Evolutionary conservation across 37 sponge, comb jelly and placozoan species (phyloP).

Genomic region (Cladorhizidae sp.): DNA sequence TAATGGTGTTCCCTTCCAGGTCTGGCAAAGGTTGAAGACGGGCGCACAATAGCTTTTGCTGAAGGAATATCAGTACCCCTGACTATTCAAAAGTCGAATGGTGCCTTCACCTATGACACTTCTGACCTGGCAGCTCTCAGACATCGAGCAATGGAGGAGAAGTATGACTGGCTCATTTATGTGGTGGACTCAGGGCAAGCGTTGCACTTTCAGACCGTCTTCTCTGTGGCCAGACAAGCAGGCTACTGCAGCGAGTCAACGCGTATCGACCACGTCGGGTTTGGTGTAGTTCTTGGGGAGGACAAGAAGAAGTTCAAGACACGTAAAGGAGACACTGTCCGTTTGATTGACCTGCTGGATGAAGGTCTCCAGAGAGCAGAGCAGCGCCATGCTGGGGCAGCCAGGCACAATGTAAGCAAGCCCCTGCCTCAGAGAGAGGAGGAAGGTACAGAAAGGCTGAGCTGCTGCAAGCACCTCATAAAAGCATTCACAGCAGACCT

Average conservation of each 20-base stretch:
- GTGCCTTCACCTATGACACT: constrained; percentile 97
- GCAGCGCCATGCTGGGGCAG: constrained; percentile 75
- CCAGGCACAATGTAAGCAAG: constrained; percentile 76
- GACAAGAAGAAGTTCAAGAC: constrained; percentile 82
- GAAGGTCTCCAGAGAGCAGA: constrained; percentile 88
- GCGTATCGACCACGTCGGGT: constrained; percentile 87
- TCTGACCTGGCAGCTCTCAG: constrained; percentile 92
- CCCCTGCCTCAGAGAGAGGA: too few relatives aligned
- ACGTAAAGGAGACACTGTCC: constrained; percentile 78
- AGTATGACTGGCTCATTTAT: constrained; percentile 94
- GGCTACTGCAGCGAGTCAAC: constrained; percentile 64
- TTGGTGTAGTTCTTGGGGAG: constrained; percentile 98
- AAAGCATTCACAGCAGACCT: too few relatives aligned
- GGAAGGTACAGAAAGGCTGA: too few relatives aligned
- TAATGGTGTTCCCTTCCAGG: constrained; percentile 44
- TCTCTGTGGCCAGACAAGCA: constrained; percentile 64
- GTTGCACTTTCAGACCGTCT: constrained; percentile 80
- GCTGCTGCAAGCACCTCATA: too few relatives aligned
- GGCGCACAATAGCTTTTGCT: constrained; percentile 80
- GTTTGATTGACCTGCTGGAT: constrained; percentile 86
- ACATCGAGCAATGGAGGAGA: constrained; percentile 84
- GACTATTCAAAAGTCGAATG: constrained; percentile 93
- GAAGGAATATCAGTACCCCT: constrained; percentile 76
- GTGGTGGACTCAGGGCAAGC: constrained; percentile 96
- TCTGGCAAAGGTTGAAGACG: constrained; percentile 74